Percentiles rank a stretch among this genome's conserved stretches.
Conservation (phyloP, 2,113 vertebrate species). For the Microcebus griseorufus region DNA sequence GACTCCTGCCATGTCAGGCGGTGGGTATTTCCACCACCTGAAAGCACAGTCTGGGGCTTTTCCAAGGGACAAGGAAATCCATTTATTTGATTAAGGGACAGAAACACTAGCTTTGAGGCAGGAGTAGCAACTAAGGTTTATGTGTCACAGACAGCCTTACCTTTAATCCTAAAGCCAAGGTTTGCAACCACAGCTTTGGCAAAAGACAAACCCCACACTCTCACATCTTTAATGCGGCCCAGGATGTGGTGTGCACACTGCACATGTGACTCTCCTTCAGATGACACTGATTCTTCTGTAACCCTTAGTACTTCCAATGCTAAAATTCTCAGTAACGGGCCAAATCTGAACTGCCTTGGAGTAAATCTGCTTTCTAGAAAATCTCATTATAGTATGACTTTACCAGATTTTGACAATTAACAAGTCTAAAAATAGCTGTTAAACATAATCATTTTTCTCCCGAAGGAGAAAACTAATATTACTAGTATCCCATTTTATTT, state of each 20-base stretch:
- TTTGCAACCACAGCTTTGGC: background rate
- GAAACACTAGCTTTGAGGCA: background rate
- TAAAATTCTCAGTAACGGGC: background rate
- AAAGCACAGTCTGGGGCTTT: background rate
- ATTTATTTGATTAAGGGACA: slow-evolving; percentile 15
- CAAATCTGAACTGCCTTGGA: background rate
- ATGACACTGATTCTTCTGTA: background rate
- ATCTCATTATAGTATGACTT: background rate
- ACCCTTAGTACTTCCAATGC: background rate
- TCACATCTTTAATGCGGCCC: background rate
- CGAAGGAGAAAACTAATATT: background rate
- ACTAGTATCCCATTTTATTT: background rate
- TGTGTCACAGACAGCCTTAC: background rate
- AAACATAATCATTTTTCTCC: background rate
- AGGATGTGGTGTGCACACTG: background rate
- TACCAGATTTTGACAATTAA: slow-evolving; percentile 14
- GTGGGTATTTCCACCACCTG: background rate
- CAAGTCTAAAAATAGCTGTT: background rate
- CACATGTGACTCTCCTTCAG: background rate
- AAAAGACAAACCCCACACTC: background rate
- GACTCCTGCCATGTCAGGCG: background rate
- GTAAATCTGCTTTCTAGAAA: slow-evolving; percentile 49
- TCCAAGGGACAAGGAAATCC: background rate
- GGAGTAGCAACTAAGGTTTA: background rate
- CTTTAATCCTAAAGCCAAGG: background rate